Base-by-base conservation (phyloP, 53 echinoderm and acorn worm species). In the Stichopus horrens region DNA sequence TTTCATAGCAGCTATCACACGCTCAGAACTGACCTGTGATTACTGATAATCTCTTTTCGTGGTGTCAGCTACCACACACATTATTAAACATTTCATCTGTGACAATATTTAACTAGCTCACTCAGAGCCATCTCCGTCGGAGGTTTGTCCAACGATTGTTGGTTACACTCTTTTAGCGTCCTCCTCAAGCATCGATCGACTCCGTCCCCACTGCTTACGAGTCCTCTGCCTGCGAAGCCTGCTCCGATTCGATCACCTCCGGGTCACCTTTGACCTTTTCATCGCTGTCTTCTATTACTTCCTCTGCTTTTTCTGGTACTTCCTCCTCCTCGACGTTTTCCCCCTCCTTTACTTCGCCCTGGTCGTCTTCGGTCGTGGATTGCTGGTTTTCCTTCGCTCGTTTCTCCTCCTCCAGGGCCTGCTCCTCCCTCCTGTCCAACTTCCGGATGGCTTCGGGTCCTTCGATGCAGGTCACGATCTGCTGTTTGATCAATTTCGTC, bases 401-500 rank as follows among this genome's bases (percentile, higher is more conserved):
- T 7, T 56, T 83, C 58, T 90, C 77, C 58, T 67, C 79, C 14
- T 81, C 91, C 0, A 80, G 52, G 23, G 79, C 88, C 5, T 58
- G 74, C 6, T 88, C 58, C 74, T 80, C 88, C 37, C 85, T 63
- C 11, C 65, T 9, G 21, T 87, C 87, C 14, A 87, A 21, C 21
- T 90, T 86, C 51, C 86, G 58, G 21, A 75, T 76, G 21, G 79
- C 80, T 4, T 93, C 91, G 74, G 83, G 86, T 52, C 88, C 93
- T 22, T 92, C 94, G 55, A 93, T 89, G 58, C 89, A 91, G 54
- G 88, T 95, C 52, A 95, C 88, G 66, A 95, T 95, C 22, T 93
- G 91, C 22, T 92, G 93, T 84, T 97, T 97, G 84, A 97, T 93
- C 78, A 95, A 77, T 82, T 97, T 97, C 10, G 97, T 97, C 8